A percentile compares a stretch with the other conserved stretches of the same genome.
Evolutionary conservation across 2,113 vertebrate genomes (phyloP).

Genomic region (Passer domesticus): DNA sequence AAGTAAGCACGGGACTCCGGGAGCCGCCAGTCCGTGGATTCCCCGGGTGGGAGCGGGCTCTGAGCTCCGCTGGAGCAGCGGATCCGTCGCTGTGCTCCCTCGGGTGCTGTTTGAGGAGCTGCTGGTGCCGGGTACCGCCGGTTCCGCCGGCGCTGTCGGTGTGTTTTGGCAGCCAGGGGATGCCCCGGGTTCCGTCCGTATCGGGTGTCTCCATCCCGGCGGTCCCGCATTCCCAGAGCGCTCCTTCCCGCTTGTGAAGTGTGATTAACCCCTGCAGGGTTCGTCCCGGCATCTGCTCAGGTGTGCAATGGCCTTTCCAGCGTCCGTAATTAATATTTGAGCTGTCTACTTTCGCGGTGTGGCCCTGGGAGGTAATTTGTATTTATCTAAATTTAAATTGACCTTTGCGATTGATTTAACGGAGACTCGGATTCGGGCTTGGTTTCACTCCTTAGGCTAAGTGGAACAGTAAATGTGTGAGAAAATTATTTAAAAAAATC

Average conservation of each 20-base stretch:
- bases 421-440: background rate
- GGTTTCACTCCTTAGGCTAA: fast-evolving
- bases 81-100: fast-evolving
- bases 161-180: background rate
- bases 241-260: background rate
- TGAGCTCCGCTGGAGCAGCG: fast-evolving
- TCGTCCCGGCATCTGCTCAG: background rate
- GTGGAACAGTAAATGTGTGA: background rate
- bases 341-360: background rate
- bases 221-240: fast-evolving
- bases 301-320: background rate
- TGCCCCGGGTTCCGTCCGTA: background rate
- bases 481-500: background rate
- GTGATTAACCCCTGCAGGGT: background rate
- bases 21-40: fast-evolving
- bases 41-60: fast-evolving
- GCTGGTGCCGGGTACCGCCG: fast-evolving
- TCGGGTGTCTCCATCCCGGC: background rate
- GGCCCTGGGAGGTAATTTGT: background rate
- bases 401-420: background rate
- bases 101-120: background rate
- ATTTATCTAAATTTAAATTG: background rate
- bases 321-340: fast-evolving
- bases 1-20: fast-evolving
- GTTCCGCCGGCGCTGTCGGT: fast-evolving